Evolutionary conservation across 1,140 invertebrate genomes (phyloP).

Genomic region (Atta cephalotes): DNA sequence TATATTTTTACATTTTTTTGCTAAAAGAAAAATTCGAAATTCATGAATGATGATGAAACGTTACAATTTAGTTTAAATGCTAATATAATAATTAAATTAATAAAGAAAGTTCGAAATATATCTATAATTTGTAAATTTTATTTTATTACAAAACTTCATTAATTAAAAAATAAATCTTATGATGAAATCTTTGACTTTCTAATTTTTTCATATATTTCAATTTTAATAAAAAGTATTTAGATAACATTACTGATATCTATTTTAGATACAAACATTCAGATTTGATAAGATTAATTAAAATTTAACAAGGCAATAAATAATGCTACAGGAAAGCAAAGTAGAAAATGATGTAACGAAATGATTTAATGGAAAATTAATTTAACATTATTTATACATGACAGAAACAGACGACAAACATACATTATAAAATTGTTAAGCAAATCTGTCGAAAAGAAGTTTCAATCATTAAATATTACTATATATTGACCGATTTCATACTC

Average conservation of each 20-base stretch:
- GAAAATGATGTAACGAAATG: neutral
- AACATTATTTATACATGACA: neutral
- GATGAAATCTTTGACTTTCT: neutral
- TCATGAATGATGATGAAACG: neutral
- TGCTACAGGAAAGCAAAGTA: neutral
- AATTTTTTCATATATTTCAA: neutral
- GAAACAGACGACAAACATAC: neutral
- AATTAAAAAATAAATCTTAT: neutral
- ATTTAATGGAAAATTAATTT: neutral
- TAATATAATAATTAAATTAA: neutral
- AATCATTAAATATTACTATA: constrained; percentile 2
- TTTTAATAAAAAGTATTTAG: neutral
- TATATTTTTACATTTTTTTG: neutral
- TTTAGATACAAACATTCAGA: neutral
- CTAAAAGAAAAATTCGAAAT: neutral
- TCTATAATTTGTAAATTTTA: neutral
- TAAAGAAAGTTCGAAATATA: neutral
- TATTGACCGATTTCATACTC: neutral
- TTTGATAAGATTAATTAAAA: constrained; percentile 19
- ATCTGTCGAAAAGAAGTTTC: neutral
- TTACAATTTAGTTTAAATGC: neutral
- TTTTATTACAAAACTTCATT: neutral
- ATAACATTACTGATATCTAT: neutral
- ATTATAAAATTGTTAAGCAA: neutral
- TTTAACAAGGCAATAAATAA: neutral